Conservation (phyloP, 2,113 vertebrate genomes). For the Amphiprion ocellaris region DNA sequence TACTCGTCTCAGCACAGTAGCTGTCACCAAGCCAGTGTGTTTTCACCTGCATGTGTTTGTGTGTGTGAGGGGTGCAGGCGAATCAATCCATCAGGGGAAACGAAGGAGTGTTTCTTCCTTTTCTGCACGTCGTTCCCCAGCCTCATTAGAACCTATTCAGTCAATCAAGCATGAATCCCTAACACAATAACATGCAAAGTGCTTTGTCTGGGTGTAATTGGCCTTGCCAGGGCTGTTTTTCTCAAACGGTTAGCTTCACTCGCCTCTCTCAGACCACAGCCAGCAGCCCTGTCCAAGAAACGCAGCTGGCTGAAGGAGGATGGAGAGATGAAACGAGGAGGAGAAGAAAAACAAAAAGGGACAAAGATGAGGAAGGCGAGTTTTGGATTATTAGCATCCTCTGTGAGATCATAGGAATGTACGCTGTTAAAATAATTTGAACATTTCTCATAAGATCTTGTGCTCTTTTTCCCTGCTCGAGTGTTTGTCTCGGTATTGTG, state of each 20-base stretch:
- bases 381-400: conserved; percentile 3
- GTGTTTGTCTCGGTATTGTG: conserved; percentile 7
- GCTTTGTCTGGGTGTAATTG: conserved; percentile 81
- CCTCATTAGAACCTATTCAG: conserved; percentile 81
- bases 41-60: conserved; percentile 29
- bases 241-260: conserved; percentile 67
- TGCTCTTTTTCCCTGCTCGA: conserved; percentile 1
- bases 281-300: conserved; percentile 64
- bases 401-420: conserved; percentile 8
- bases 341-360: conserved; percentile 4
- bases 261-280: conserved; percentile 53
- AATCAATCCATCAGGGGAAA: conserved; percentile 71
- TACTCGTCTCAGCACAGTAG: conserved; percentile 17
- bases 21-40: conserved; percentile 23
- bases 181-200: conserved; percentile 82
- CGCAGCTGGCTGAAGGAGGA: conserved; percentile 59
- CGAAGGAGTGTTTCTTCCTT: conserved; percentile 58
- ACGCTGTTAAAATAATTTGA: conserved; percentile 9
- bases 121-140: conserved; percentile 63
- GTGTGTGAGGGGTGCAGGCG: conserved; percentile 5
- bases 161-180: conserved; percentile 81
- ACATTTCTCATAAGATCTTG: not conserved
- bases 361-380: not conserved
- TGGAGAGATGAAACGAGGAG: conserved; percentile 23
- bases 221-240: conserved; percentile 72